Evolutionary conservation across 1,140 invertebrate species (phyloP).

Genomic region (Drosophila repletoides): DNA sequence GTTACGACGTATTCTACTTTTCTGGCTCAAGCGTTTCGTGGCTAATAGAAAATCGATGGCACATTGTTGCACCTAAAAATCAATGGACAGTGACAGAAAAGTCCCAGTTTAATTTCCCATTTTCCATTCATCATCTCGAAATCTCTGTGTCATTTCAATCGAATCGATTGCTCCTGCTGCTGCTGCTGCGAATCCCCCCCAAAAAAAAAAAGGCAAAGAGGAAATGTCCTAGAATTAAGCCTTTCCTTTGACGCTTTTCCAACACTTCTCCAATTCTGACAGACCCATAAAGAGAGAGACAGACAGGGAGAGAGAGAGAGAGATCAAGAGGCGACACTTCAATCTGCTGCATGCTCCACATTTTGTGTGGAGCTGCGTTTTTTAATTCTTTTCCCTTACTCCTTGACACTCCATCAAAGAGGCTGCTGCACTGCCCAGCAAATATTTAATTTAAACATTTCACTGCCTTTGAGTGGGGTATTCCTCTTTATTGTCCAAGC

Average conservation of each 20-base stretch:
- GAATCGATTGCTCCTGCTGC: neutral
- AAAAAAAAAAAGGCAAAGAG: neutral
- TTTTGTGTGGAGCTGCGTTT: slow-evolving; percentile 64
- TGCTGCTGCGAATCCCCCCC: too few species aligned
- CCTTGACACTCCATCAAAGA: slow-evolving; percentile 9
- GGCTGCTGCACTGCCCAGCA: slow-evolving; percentile 23
- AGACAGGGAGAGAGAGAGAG: too few species aligned
- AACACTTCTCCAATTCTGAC: slow-evolving; percentile 1
- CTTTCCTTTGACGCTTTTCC: slow-evolving; percentile 6
- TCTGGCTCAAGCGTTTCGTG: slow-evolving; percentile 58
- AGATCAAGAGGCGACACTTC: slow-evolving; percentile 49
- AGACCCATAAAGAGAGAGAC: neutral
- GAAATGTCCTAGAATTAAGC: slow-evolving; percentile 25
- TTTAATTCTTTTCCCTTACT: slow-evolving; percentile 42
- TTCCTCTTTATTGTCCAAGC: neutral
- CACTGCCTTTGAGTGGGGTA: slow-evolving; percentile 25
- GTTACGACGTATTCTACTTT: slow-evolving; percentile 53
- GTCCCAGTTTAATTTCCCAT: neutral
- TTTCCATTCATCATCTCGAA: neutral
- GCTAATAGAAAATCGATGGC: slow-evolving; percentile 73
- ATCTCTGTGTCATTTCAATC: slow-evolving; percentile 1
- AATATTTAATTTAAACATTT: slow-evolving; percentile 70
- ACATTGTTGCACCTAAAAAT: slow-evolving; percentile 69
- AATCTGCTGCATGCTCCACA: slow-evolving; percentile 75
- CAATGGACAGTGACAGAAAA: slow-evolving; percentile 24